Conservation (phyloP, 2,888 invertebrate species). For the Hecatera dysodea region DNA sequence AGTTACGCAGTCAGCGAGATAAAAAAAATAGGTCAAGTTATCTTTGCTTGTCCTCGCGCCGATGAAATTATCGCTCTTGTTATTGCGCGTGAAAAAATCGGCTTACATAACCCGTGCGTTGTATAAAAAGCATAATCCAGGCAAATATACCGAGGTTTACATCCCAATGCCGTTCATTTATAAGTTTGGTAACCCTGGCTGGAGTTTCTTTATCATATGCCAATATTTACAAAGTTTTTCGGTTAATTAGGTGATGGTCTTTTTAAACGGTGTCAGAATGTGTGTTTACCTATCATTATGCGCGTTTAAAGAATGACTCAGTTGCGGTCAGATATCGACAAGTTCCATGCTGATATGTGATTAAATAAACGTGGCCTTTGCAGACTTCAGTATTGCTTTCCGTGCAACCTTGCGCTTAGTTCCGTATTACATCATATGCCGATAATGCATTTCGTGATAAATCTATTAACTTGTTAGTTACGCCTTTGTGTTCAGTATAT, state of each 20-base stretch:
- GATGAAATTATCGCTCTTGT: slow-evolving; percentile 86
- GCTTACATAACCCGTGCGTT: slow-evolving; percentile 78
- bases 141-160: slow-evolving; percentile 63
- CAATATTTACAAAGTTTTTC: slow-evolving; percentile 63
- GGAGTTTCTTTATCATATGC: slow-evolving; percentile 56
- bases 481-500: slow-evolving; percentile 75
- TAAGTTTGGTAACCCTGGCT: slow-evolving; percentile 59
- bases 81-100: slow-evolving; percentile 85
- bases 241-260: slow-evolving; percentile 67
- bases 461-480: slow-evolving; percentile 74
- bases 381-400: slow-evolving; percentile 80
- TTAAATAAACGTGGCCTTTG: slow-evolving; percentile 81
- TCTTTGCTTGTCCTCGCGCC: slow-evolving; percentile 89
- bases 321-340: slow-evolving; percentile 50
- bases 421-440: slow-evolving; percentile 88
- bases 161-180: slow-evolving; percentile 63
- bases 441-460: slow-evolving; percentile 80
- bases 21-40: slow-evolving; percentile 91
- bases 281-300: slow-evolving; percentile 36
- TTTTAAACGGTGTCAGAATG: slow-evolving; percentile 29
- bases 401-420: slow-evolving; percentile 85
- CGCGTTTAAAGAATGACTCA: slow-evolving; percentile 61
- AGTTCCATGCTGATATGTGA: slow-evolving; percentile 43
- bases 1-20: slow-evolving; percentile 85
- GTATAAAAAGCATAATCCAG: slow-evolving; percentile 64